Percentiles rank a stretch among this genome's conserved stretches.
These are phyloP conservation scores for Clarias gariepinus DNA, from an alignment of 2,113 vertebrate genomes.

Conservation along the genomic window DNA sequence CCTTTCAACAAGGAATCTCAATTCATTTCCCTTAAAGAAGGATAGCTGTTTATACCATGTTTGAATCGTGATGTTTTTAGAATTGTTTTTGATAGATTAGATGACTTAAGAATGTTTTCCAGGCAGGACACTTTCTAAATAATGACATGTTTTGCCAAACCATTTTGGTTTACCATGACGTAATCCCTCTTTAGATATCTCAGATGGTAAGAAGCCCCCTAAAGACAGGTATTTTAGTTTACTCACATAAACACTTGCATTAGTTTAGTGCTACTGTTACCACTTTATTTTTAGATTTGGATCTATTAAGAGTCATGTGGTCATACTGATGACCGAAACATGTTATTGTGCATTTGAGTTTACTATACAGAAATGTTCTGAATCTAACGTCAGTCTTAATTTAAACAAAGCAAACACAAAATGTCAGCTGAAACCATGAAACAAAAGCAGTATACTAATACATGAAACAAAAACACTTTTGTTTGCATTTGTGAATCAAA, in stretches of 20 bases:
- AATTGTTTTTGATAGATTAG: background rate
- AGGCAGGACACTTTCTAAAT: background rate
- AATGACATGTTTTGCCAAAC: background rate
- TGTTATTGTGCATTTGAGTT: constrained; percentile 1
- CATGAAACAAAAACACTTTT: constrained; percentile 12
- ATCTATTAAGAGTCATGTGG: background rate
- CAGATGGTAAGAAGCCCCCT: background rate
- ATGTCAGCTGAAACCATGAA: background rate
- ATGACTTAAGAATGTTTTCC: background rate
- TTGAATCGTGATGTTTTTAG: background rate
- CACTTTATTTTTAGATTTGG: background rate
- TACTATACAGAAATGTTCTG: background rate
- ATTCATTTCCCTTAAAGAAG: constrained; percentile 30
- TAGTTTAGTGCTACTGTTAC: background rate
- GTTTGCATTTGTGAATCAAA: background rate
- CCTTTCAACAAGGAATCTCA: constrained; percentile 27
- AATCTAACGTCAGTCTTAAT: background rate
- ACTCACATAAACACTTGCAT: background rate
- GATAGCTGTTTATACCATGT: constrained; percentile 6
- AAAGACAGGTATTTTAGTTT: background rate
- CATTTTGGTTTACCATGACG: background rate
- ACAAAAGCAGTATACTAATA: constrained; percentile 5
- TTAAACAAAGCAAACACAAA: background rate
- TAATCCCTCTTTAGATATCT: background rate
- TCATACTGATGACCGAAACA: background rate